phyloP scores from a whole-genome alignment of 1,140 invertebrate genomes.

The Vollenhovia emeryi region DNA sequence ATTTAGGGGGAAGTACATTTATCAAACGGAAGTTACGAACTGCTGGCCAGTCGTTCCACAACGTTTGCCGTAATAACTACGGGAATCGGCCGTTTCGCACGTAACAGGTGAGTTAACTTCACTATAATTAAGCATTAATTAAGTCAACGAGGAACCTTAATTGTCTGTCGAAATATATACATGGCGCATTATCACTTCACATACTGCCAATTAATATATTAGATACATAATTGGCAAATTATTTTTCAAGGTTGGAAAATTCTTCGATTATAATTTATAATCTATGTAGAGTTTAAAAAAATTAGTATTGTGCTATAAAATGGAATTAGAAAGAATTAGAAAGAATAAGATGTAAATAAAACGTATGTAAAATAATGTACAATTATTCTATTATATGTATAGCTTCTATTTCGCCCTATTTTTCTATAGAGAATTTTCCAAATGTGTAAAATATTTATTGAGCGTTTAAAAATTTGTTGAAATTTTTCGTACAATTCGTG shows the following conservation, averaged over 20 bases:
- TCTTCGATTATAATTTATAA: not conserved
- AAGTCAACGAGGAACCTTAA: constrained; percentile 28
- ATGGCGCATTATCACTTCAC: not conserved
- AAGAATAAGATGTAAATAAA: not conserved
- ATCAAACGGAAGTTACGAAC: constrained; percentile 63
- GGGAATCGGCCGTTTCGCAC: constrained; percentile 45
- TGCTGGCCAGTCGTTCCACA: constrained; percentile 58
- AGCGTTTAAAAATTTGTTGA: not conserved
- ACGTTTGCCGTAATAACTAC: constrained; percentile 42
- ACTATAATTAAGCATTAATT: constrained; percentile 65
- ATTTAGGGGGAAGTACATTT: constrained; percentile 53
- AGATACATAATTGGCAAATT: not conserved
- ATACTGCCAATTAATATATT: not conserved
- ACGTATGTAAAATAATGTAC: not conserved
- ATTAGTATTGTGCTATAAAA: not conserved
- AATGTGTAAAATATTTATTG: not conserved
- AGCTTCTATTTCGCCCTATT: not conserved
- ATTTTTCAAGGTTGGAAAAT: not conserved
- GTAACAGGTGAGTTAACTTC: constrained; percentile 52
- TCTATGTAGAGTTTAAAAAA: not conserved
- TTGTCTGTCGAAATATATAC: constrained; percentile 32
- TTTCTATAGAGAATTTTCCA: not conserved
- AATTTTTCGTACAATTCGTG: not conserved
- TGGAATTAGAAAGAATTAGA: not conserved
- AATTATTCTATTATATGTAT: not conserved